Base-by-base conservation (phyloP, 2,113 vertebrate genomes). In the Pseudorectes ferrugineus region DNA sequence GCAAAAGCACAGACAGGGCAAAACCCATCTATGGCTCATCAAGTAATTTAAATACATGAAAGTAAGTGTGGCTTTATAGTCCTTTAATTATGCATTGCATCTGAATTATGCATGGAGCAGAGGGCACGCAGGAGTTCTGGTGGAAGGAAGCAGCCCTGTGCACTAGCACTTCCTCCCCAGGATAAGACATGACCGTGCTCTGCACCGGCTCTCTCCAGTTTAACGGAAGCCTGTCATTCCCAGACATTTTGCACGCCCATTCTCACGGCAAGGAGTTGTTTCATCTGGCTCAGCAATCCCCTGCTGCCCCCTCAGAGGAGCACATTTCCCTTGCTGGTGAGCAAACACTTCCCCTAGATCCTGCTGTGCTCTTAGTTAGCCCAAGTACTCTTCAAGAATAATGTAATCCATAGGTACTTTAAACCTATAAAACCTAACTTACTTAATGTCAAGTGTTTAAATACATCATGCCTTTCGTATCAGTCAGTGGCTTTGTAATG, bases 21-120 rank as follows among this genome's bases (percentile, higher is more conserved):
- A 92, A 87, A 24, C 20, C 45, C 77, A 79, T 14, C 80, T 22
- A 62, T 65, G 68, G n/a, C 77, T 88, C 87, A 80, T 57, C 54
- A 63, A 90, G 82, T 62, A 55, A 89, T 85, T 87, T 90, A 80
- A 94, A 96, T 86, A 88, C 43, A 88, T 42, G 62, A 93, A 93
- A 95, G 72, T 68, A 81, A 98, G 67, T 36, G 35, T 75, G 72
- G 90, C 85, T 93, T 94, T 88, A 82, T 28, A 89, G 66, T 17
- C 29, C 77, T 91, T 95, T 58, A 96, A 95, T 96, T 94, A 97
- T 93, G 90, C 42, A 95, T 93, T 48, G 62, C 55, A 35, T 22
- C 48, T 96, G 97, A 93, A 96, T 97, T 92, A 92, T 88, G 76
- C 6, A 96, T 89, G 61, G 83, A 65, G 65, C 73, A 65, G 63